Evolutionary conservation across 2,113 vertebrate species (phyloP), one percentile per base, ranked within the genome.

Genomic region (Oreochromis niloticus): DNA sequence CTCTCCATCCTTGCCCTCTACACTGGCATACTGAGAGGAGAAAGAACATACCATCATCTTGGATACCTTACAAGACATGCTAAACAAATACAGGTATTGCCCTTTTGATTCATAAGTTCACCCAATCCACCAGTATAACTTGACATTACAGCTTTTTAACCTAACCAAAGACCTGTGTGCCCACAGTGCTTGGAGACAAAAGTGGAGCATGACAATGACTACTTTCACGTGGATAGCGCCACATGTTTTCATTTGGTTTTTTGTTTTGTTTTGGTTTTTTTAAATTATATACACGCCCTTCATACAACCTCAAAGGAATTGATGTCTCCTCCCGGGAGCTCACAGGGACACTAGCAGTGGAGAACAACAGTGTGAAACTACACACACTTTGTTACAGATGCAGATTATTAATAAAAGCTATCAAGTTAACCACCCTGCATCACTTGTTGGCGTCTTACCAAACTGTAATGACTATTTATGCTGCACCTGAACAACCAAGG

Each of bases 1-100:
- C 63, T 99, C 99, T 27, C 97, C 99, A 97, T 99, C 98, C 3
- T 98, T 97, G 91, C 98, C 98, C 81, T 96, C 93, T 22, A 96
- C 95, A 41, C 97, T 99, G 94, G 98, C 97, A 96, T 98, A 97
- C 99, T 99, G 87, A 34, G 90, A 14, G 16, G 14, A 19, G 82
- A n/a, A 41, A 78, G 11, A 32, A 32, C n/a, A 30, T 0, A 48
- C 14, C 41, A 82, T 6, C 22, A 52, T 14, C 34, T 39, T 39
- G 11, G 46, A 84, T 11, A 10, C 71, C 16, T 30, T 78, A 50
- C 32, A 66, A n/a, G 43, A 32, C 27, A 6, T 32, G 27, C 27
- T 34, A 50, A 50, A 52, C 6, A 52, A 78, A n/a, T 8, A 78
- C 16, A 50, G 24, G 9, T 30, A 78, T 12, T 78, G 24, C 6